Percentiles rank a stretch among this genome's conserved stretches.
Evolutionary conservation across 2,113 vertebrate genomes (phyloP).

Genomic region (Camarhynchus parvulus): DNA sequence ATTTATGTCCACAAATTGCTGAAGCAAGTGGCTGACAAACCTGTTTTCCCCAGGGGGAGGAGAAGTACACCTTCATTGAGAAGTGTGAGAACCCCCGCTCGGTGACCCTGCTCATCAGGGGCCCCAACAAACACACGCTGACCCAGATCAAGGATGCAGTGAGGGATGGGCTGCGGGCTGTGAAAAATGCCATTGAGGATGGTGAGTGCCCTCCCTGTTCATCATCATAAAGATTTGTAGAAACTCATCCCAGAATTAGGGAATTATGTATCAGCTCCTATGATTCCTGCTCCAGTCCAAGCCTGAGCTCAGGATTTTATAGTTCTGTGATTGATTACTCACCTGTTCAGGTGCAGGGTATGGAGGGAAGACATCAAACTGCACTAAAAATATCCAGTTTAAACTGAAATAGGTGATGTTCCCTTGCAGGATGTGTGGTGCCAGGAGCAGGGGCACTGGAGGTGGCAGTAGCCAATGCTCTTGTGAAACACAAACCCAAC

Average conservation of each 20-base stretch:
- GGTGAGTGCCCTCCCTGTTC: slow-evolving; percentile 69
- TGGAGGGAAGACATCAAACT: neutral
- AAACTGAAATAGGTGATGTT: neutral
- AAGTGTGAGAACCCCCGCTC: slow-evolving; percentile 95
- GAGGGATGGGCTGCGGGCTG: slow-evolving; percentile 91
- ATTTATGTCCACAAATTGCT: rapidly evolving
- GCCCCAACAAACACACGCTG: slow-evolving; percentile 95
- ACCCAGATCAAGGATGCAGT: slow-evolving; percentile 96
- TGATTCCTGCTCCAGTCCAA: neutral
- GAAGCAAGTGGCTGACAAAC: neutral
- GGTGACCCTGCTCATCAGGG: slow-evolving; percentile 91
- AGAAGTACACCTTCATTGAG: slow-evolving; percentile 96
- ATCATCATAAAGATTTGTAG: rapidly evolving
- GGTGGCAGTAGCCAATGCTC: slow-evolving; percentile 89
- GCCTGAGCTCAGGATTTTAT: neutral
- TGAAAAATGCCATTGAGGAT: slow-evolving; percentile 98
- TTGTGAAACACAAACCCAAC: slow-evolving; percentile 88
- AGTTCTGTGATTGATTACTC: neutral
- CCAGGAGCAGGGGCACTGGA: slow-evolving; percentile 90
- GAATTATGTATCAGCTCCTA: slow-evolving; percentile 12
- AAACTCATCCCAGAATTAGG: neutral
- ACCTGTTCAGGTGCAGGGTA: neutral
- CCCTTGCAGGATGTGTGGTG: slow-evolving; percentile 85
- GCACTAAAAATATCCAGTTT: neutral
- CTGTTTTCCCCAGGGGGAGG: slow-evolving; percentile 83